Conservation (phyloP, 2,888 invertebrate genomes). For the Perizoma affinitatum region DNA sequence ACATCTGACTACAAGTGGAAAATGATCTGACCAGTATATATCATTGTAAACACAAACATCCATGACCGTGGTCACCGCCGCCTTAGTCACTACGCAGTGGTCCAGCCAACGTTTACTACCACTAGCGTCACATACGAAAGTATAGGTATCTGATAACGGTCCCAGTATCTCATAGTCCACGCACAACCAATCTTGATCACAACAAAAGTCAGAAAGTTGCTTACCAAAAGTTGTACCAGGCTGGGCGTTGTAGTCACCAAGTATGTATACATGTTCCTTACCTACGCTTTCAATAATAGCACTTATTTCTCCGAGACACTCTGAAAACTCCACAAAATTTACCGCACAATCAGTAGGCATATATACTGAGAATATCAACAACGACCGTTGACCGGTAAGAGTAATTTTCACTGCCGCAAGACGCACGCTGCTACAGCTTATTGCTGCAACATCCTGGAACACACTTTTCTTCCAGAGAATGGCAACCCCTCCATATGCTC, state of each 20-base stretch:
- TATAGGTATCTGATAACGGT: neutral
- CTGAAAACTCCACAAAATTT: constrained; percentile 36
- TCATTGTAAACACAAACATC: constrained; percentile 3
- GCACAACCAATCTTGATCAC: constrained; percentile 38
- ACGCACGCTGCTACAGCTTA: constrained; percentile 33
- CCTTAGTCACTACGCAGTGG: constrained; percentile 1
- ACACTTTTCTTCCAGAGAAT: constrained; percentile 37
- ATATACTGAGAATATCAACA: constrained; percentile 27
- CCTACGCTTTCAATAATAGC: constrained; percentile 29
- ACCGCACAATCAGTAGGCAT: constrained; percentile 38
- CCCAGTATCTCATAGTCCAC: constrained; percentile 29
- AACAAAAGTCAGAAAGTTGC: constrained; percentile 32
- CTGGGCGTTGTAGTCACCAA: constrained; percentile 43
- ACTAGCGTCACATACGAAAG: neutral
- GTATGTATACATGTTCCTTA: constrained; percentile 28
- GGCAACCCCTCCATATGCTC: constrained; percentile 30
- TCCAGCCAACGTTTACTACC: constrained; percentile 1
- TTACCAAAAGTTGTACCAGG: constrained; percentile 32
- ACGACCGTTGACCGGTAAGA: neutral
- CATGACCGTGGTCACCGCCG: neutral
- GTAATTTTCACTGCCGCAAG: constrained; percentile 19
- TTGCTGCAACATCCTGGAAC: constrained; percentile 32
- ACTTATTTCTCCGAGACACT: constrained; percentile 31
- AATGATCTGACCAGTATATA: constrained; percentile 3
- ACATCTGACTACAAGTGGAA: neutral